phyloP scores from a whole-genome alignment of 2,797 vertebrate genomes.

The Vespertilio murinus region DNA sequence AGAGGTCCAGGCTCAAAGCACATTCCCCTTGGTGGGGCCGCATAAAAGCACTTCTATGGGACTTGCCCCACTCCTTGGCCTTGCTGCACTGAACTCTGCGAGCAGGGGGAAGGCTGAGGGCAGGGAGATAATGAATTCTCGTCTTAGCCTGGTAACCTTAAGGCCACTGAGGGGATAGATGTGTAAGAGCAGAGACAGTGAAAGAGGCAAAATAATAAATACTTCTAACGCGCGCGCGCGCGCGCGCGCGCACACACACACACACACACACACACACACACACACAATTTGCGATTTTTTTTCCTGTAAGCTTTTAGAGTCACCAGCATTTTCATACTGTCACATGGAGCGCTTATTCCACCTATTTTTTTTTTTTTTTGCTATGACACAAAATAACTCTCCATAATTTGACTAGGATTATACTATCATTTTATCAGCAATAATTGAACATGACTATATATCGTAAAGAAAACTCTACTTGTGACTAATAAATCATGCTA shows the following conservation, averaged over 20 bases:
- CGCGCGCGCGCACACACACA: no score
- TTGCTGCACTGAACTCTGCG: not conserved
- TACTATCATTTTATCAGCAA: not conserved
- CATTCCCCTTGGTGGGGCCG: rapidly evolving
- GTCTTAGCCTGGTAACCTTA: not conserved
- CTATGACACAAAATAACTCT: not conserved
- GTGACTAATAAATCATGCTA: not conserved
- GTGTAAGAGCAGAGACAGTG: not conserved
- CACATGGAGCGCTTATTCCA: not conserved
- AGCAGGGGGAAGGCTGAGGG: not conserved
- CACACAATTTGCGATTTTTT: not conserved
- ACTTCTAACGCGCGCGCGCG: no score
- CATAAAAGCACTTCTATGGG: rapidly evolving
- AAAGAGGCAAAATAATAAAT: not conserved
- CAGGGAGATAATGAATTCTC: not conserved
- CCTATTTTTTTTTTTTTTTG: not conserved
- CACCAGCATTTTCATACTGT: not conserved
- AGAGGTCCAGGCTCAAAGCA: not conserved
- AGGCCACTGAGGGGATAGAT: not conserved
- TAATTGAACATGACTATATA: not conserved
- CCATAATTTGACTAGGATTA: not conserved
- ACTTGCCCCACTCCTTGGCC: not conserved
- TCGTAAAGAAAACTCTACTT: not conserved
- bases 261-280: no score
- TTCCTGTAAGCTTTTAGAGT: not conserved